A percentile compares a stretch with the other conserved stretches of the same genome.
Evolutionary conservation across 2,797 vertebrate genomes (phyloP).

Genomic region (Oryzias dopingdopingensis): DNA sequence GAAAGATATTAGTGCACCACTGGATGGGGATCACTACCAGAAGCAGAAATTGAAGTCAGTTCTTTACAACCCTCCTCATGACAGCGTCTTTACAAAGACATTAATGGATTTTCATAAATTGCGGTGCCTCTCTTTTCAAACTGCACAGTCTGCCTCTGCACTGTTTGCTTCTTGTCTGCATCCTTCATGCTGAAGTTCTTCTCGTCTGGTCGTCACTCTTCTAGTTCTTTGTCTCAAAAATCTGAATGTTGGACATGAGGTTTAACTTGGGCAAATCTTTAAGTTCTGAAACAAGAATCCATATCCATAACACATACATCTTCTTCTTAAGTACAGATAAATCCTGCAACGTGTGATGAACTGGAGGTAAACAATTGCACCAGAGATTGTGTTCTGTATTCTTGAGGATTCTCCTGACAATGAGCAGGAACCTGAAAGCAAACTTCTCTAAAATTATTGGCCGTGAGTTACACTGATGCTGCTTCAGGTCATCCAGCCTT

Average conservation of each 20-base stretch:
- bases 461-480: conserved; percentile 11
- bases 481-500: conserved; percentile 87
- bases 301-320: conserved; percentile 50
- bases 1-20: conserved; percentile 11
- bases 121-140: conserved; percentile 77
- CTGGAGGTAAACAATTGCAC: too few species aligned
- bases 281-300: conserved; percentile 19
- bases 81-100: conserved; percentile 57
- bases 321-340: conserved; percentile 7
- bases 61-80: conserved; percentile 30
- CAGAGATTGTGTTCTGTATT: too few species aligned
- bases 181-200: conserved; percentile 63
- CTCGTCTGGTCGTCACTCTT: conserved; percentile 30
- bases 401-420: not conserved
- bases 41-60: conserved; percentile 22
- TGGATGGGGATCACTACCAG: conserved; percentile 17
- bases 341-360: too few species aligned
- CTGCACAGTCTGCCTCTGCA: conserved; percentile 59
- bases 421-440: not conserved
- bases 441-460: too few species aligned
- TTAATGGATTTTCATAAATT: conserved; percentile 54
- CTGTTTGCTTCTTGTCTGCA: conserved; percentile 59
- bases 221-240: conserved; percentile 19
- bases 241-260: conserved; percentile 24
- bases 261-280: conserved; percentile 36